Conservation (phyloP, 1,140 invertebrate species). For the Reticulitermes speratus region DNA sequence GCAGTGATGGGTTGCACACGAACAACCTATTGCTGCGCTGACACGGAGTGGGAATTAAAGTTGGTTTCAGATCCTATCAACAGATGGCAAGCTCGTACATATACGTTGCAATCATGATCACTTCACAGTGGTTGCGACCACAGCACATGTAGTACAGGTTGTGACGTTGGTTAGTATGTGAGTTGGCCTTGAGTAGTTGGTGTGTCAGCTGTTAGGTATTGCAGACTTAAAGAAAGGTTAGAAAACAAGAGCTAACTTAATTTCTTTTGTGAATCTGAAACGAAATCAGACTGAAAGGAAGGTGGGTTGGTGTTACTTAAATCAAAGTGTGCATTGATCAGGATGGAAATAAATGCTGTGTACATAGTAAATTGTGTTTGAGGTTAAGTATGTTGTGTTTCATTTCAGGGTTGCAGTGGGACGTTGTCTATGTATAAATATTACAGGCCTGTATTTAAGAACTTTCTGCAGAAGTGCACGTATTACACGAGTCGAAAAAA, state of each 20-base stretch:
- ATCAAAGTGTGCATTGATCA: neutral
- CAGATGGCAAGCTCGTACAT: neutral
- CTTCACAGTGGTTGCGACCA: conserved; percentile 12
- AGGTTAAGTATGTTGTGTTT: neutral
- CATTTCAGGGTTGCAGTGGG: neutral
- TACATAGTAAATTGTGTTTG: neutral
- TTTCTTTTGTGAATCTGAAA: neutral
- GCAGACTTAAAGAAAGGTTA: too few species aligned
- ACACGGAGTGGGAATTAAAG: neutral
- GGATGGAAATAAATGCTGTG: neutral
- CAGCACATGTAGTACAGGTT: too few species aligned
- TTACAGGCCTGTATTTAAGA: neutral
- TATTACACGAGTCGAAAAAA: neutral
- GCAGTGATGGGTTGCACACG: neutral
- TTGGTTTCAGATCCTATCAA: neutral
- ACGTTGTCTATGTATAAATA: neutral
- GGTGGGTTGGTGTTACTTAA: neutral
- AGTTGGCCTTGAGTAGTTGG: too few species aligned
- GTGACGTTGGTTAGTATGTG: neutral
- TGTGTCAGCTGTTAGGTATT: too few species aligned
- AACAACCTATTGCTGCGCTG: neutral
- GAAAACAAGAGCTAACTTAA: too few species aligned
- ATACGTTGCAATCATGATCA: neutral
- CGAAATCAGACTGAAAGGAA: neutral
- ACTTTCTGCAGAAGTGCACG: neutral